Conservation (phyloP, 2,888 invertebrate genomes). For the Lasioglossum oenotherae region DNA sequence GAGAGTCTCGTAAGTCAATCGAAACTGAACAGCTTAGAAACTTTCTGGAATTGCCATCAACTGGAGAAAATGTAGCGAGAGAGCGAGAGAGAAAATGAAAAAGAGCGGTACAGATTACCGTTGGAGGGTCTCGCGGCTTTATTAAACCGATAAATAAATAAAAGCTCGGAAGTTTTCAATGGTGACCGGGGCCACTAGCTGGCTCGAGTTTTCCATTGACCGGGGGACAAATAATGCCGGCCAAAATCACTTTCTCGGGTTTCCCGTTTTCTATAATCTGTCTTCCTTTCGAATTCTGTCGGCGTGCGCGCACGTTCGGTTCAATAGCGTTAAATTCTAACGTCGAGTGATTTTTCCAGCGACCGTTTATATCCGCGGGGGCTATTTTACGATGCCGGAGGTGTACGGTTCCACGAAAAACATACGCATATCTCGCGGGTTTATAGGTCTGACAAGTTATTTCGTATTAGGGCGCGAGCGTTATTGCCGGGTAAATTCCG, state of each 20-base stretch:
- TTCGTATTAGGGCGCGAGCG: neutral
- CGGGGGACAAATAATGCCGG: constrained; percentile 58
- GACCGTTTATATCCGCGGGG: neutral
- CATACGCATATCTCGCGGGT: neutral
- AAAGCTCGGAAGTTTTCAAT: constrained; percentile 38
- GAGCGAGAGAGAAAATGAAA: constrained; percentile 7
- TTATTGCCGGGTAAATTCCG: neutral
- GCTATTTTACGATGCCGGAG: constrained; percentile 12
- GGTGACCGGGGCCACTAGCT: neutral
- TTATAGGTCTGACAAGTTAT: constrained; percentile 15
- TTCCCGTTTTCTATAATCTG: neutral
- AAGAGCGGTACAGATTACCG: neutral
- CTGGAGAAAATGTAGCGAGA: neutral
- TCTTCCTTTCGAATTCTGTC: constrained; percentile 6
- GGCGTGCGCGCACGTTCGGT: constrained; percentile 14
- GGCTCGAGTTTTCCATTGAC: constrained; percentile 31
- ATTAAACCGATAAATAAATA: constrained; percentile 73
- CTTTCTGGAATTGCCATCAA: constrained; percentile 5
- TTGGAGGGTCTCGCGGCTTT: constrained; percentile 39
- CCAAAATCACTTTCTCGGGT: constrained; percentile 39
- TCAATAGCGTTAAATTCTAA: constrained; percentile 35
- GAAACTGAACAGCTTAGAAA: constrained; percentile 35
- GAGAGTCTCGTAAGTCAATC: constrained; percentile 19
- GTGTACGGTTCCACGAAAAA: constrained; percentile 29
- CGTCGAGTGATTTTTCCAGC: constrained; percentile 33